These are phyloP conservation scores for Trachurus trachurus DNA, from an alignment of 2,797 vertebrate species.

Conservation along the genomic window DNA sequence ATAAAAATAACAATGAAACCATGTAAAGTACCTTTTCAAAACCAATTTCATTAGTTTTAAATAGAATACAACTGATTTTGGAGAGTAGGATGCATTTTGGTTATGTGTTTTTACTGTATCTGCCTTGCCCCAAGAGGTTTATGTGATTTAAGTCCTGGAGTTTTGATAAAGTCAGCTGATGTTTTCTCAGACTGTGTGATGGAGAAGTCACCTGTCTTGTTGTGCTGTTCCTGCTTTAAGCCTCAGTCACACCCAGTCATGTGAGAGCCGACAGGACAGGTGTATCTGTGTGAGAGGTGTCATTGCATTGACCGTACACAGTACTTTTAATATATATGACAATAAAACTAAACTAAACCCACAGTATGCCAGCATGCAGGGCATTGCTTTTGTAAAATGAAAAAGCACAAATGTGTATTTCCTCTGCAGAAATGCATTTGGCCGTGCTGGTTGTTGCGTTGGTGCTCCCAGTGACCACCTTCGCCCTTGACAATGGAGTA, in stretches of 20 bases:
- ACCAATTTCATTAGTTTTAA: too few relatives aligned
- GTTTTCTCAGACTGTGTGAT: slow-evolving; percentile 29
- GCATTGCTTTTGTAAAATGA: too few relatives aligned
- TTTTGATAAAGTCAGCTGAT: slow-evolving; percentile 1
- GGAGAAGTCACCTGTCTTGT: slow-evolving; percentile 35
- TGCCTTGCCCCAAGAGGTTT: background rate
- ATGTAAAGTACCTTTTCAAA: too few relatives aligned
- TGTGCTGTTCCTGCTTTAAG: slow-evolving; percentile 19
- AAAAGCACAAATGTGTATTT: background rate
- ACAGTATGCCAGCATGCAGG: too few relatives aligned
- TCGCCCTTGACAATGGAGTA: slow-evolving; percentile 91
- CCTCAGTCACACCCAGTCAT: slow-evolving; percentile 47
- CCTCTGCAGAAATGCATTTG: slow-evolving; percentile 67
- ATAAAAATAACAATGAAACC: too few relatives aligned
- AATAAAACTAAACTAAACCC: too few relatives aligned
- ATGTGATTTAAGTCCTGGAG: accelerated
- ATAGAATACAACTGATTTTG: too few relatives aligned
- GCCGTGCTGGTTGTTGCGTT: slow-evolving; percentile 50
- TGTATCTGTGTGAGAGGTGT: background rate
- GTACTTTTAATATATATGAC: too few relatives aligned
- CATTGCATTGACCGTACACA: too few relatives aligned
- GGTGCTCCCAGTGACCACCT: slow-evolving; percentile 53
- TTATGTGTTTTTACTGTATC: background rate
- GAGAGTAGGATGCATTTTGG: background rate
- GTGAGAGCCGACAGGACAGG: slow-evolving; percentile 35